Evolutionary conservation across 2,888 invertebrate species (phyloP).

Genomic region (Lasioglossum malachurum): DNA sequence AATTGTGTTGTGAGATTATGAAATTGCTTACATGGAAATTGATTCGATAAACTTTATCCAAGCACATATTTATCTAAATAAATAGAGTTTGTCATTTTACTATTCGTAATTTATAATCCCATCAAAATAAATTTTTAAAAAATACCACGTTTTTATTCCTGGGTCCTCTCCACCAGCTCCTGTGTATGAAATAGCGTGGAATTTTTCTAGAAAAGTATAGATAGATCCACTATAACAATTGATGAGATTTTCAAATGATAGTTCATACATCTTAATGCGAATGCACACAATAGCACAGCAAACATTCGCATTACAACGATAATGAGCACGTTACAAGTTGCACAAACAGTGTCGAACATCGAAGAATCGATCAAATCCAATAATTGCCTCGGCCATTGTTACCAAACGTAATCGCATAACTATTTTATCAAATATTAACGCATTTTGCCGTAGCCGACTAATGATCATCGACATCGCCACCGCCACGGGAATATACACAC

Average conservation of each 20-base stretch:
- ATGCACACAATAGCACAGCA: neutral
- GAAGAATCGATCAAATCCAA: neutral
- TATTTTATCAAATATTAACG: neutral
- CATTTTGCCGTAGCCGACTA: neutral
- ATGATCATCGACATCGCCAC: neutral
- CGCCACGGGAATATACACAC: too few relatives aligned
- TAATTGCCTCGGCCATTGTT: neutral
- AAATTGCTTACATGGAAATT: too few relatives aligned
- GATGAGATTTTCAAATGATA: neutral
- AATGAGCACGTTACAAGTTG: neutral
- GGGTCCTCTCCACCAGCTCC: too few relatives aligned
- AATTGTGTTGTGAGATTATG: too few relatives aligned
- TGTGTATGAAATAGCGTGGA: too few relatives aligned
- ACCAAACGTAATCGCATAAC: neutral
- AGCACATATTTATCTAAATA: too few relatives aligned
- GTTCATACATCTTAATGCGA: neutral
- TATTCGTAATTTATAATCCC: too few relatives aligned
- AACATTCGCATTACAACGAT: neutral
- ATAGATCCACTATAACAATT: neutral
- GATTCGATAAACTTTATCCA: too few relatives aligned
- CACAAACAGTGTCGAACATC: neutral
- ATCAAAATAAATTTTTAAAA: too few relatives aligned
- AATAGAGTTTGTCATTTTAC: too few relatives aligned
- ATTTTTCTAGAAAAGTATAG: neutral
- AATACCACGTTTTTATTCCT: too few relatives aligned